phyloP scores from a whole-genome alignment of 2,113 vertebrate species.

The Oostethus manadensis region DNA sequence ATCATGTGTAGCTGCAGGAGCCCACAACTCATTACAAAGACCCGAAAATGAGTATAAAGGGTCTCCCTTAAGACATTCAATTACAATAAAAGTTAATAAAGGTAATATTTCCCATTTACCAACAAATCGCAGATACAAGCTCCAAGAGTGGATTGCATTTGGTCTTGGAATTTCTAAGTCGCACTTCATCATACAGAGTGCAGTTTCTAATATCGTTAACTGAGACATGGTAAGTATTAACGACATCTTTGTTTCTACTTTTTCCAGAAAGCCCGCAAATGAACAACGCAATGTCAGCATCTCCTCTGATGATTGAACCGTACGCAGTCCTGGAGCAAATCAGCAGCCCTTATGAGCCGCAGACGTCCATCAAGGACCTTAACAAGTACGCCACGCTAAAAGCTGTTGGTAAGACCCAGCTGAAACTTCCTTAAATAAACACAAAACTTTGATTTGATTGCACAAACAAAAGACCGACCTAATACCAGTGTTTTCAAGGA shows the following conservation, averaged over 20 bases:
- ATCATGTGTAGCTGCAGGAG: too few relatives aligned
- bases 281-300: conserved; percentile 82
- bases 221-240: neutral
- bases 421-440: neutral
- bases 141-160: too few relatives aligned
- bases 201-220: neutral
- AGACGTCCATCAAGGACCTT: conserved; percentile 80
- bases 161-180: too few relatives aligned
- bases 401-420: conserved; percentile 83
- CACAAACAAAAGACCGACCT: too few relatives aligned
- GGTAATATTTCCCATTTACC: too few relatives aligned
- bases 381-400: conserved; percentile 91
- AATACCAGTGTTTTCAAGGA: neutral
- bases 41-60: too few relatives aligned
- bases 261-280: conserved; percentile 81
- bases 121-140: too few relatives aligned
- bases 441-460: conserved; percentile 8
- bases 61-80: too few relatives aligned
- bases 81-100: too few relatives aligned
- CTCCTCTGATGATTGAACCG: conserved; percentile 81
- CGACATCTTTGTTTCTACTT: conserved; percentile 16
- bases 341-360: conserved; percentile 85
- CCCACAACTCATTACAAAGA: too few relatives aligned
- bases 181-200: too few relatives aligned
- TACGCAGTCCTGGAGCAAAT: conserved; percentile 83